phyloP scores from a whole-genome alignment of 2,797 vertebrate species.

The Crax fasciolata region DNA sequence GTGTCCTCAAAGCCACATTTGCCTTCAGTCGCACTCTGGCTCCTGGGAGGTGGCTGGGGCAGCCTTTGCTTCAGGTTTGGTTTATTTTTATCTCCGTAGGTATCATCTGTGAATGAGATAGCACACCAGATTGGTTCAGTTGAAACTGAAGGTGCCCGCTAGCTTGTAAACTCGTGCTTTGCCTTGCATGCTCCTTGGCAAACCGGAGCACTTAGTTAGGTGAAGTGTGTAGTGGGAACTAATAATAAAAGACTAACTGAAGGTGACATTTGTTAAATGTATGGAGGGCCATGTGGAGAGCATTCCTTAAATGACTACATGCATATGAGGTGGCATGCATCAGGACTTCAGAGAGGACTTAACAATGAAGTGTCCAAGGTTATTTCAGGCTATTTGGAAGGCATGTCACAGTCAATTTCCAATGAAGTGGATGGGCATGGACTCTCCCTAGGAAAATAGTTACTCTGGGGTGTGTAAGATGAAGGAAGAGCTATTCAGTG shows the following conservation, averaged over 20 bases:
- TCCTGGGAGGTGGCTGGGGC: background rate
- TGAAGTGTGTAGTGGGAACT: background rate
- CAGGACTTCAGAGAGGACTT: background rate
- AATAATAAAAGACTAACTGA: background rate
- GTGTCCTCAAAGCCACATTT: background rate
- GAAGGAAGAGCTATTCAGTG: background rate
- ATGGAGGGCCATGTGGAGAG: background rate
- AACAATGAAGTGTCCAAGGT: fast-evolving
- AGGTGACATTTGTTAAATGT: background rate
- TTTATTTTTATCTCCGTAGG: background rate
- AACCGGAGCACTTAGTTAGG: background rate
- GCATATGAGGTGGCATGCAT: fast-evolving
- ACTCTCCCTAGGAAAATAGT: background rate
- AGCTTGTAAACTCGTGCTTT: background rate
- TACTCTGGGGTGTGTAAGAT: background rate
- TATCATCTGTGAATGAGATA: background rate
- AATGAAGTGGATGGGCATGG: fast-evolving
- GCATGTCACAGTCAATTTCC: background rate
- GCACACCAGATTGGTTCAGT: background rate
- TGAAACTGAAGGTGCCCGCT: background rate
- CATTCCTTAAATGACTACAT: background rate
- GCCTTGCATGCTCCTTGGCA: background rate
- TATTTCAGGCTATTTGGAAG: background rate
- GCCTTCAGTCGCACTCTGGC: background rate
- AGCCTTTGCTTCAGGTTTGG: background rate